Evolutionary conservation across 2,113 vertebrate genomes (phyloP), one percentile per base, ranked within the genome.

Genomic region (Panthera tigris): DNA sequence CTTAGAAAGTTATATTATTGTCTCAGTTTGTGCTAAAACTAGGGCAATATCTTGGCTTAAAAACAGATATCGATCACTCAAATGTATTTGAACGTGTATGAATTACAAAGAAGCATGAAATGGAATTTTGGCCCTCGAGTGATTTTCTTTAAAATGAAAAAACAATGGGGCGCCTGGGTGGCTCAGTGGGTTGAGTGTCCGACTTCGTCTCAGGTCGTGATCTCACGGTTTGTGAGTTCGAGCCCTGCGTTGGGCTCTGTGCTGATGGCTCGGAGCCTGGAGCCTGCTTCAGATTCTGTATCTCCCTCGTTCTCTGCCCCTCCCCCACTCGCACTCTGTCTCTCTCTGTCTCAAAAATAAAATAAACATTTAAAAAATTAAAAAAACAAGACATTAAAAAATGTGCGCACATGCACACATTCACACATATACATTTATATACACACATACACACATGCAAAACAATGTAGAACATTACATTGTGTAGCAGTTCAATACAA

Each of bases 131-230:
- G 4, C n/a, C 61, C 68, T 76, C 10, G n/a, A 80, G 27, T 16
- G 61, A 88, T 36, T 80, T 94, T 94, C 8, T 65, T 83, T 91
- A 76, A 87, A 50, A 41, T 87, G 48, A 82, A 82, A 89, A 91
- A 91, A 36, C 31, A 91, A 88, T 45, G 45, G 45, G 45, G 45
- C 1, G 45, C 45, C 7, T 45, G 7, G 45, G 8, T 45, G 45
- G 45, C 45, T 45, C 45, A 45, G 45, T 45, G 45, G 45, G 45
- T 45, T 45, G 45, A 45, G 45, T 8, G 45, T 45, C 45, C 45
- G 8, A 45, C 45, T 45, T 45, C 8, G 45, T 8, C 45, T 45
- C 8, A 45, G 8, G 45, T 45, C 7, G 45, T 45, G 45, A 45
- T 45, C 45, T 45, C 45, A 45, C 45, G 1, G 45, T 45, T 45